Evolutionary conservation across 2,113 vertebrate genomes (phyloP).

Genomic region (Menura novaehollandiae): DNA sequence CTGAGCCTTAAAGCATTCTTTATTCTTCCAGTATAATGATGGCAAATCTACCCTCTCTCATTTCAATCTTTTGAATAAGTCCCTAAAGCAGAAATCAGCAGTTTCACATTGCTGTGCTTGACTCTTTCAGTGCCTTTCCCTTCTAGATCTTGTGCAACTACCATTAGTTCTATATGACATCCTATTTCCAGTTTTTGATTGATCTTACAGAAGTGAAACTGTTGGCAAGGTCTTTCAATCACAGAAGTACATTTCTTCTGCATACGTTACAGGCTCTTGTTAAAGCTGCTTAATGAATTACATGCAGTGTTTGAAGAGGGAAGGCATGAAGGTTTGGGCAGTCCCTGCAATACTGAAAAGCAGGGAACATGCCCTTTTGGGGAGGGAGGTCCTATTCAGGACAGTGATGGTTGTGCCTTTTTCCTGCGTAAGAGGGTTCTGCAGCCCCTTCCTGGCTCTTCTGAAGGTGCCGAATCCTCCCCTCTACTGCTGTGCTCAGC

Average conservation of each 20-base stretch:
- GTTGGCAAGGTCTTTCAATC: not conserved
- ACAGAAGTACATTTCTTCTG: not conserved
- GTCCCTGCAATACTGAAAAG: not conserved
- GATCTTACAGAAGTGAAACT: not conserved
- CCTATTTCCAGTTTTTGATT: not conserved
- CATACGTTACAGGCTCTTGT: not conserved
- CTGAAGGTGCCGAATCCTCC: not conserved
- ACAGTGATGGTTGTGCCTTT: not conserved
- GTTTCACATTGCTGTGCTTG: slow-evolving; percentile 27
- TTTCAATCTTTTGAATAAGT: slow-evolving; percentile 23
- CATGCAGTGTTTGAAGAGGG: not conserved
- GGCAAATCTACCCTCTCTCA: slow-evolving; percentile 17
- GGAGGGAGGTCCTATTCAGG: not conserved
- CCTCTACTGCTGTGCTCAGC: not conserved
- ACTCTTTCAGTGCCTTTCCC: slow-evolving; percentile 5
- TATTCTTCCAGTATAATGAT: slow-evolving; percentile 37
- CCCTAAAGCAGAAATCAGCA: slow-evolving; percentile 13
- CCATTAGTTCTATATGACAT: not conserved
- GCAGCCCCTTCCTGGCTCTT: not conserved
- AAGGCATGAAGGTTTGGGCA: not conserved
- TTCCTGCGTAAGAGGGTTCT: not conserved
- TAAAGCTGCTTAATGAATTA: not conserved
- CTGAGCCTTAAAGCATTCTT: slow-evolving; percentile 47
- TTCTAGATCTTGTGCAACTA: not conserved
- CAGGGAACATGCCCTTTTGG: not conserved